phyloP scores from a whole-genome alignment of 2,888 invertebrate genomes.

The Aromia moschata region DNA sequence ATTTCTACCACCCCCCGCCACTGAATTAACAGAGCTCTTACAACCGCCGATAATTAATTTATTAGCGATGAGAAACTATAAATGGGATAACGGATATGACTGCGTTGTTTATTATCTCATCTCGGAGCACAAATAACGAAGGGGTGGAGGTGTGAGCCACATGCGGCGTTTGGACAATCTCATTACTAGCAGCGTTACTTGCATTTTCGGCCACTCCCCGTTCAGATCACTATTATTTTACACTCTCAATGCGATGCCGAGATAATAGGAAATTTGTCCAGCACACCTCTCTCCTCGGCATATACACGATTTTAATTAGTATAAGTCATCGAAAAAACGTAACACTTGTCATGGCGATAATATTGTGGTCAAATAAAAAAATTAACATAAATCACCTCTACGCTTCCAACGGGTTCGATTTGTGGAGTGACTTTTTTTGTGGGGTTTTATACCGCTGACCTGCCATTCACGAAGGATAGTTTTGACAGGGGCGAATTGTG shows the following conservation, averaged over 20 bases:
- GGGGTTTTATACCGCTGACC: background rate
- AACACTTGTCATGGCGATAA: constrained; percentile 33
- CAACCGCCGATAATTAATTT: constrained; percentile 32
- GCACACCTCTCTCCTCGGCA: constrained; percentile 41
- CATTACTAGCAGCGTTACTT: constrained; percentile 61
- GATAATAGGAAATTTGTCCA: constrained; percentile 52
- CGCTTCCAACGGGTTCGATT: background rate
- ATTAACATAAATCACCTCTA: constrained; percentile 16
- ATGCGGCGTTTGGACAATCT: constrained; percentile 61
- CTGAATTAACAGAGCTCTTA: background rate
- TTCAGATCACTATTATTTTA: constrained; percentile 43
- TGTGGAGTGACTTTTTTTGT: background rate
- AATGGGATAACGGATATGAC: constrained; percentile 32
- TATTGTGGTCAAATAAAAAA: constrained; percentile 17
- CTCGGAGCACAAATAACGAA: constrained; percentile 39
- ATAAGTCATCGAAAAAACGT: constrained; percentile 33
- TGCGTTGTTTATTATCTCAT: constrained; percentile 30
- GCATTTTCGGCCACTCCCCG: constrained; percentile 57
- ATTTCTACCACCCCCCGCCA: too few relatives aligned
- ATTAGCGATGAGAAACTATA: constrained; percentile 23
- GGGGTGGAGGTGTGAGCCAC: constrained; percentile 61
- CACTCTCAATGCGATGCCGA: constrained; percentile 42
- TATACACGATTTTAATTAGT: constrained; percentile 49
- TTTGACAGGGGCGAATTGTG: background rate
- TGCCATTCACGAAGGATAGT: background rate